Conservation (phyloP, 2,797 vertebrate genomes). For the Clarias pachynema region DNA sequence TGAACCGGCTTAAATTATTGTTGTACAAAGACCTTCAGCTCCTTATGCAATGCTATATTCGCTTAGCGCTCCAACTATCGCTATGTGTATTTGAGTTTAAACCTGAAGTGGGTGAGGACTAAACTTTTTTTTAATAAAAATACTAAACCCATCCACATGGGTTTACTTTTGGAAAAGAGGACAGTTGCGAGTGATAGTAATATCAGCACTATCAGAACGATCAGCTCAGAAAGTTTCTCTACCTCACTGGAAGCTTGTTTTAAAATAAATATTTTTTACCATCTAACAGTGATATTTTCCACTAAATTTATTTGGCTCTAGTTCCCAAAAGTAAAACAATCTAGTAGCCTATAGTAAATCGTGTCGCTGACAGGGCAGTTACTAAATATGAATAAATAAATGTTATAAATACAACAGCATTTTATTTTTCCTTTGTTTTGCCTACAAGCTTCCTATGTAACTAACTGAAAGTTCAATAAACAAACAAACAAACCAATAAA, state of each 20-base stretch:
- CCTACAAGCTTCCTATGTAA: not conserved
- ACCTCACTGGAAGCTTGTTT: not conserved
- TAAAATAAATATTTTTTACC: not conserved
- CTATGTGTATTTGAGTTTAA: not conserved
- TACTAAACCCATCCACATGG: not conserved
- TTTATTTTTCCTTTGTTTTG: not conserved
- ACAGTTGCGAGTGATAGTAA: not conserved
- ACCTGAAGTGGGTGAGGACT: not conserved
- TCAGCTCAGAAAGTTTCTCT: not conserved
- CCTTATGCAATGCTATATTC: not conserved
- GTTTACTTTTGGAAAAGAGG: not conserved
- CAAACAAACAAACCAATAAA: too few relatives aligned
- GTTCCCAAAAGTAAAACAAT: not conserved
- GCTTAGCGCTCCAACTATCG: too few relatives aligned
- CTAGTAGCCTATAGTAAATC: slow-evolving; percentile 1
- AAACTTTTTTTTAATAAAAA: not conserved
- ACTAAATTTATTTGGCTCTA: not conserved
- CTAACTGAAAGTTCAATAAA: not conserved
- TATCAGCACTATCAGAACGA: not conserved
- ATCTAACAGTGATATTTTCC: not conserved
- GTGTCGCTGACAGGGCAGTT: not conserved
- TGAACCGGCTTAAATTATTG: not conserved
- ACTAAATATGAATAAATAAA: not conserved
- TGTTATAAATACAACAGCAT: not conserved
- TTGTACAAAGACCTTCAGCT: not conserved